Conservation (phyloP, 2,888 invertebrate species). For the Melieria picta region DNA sequence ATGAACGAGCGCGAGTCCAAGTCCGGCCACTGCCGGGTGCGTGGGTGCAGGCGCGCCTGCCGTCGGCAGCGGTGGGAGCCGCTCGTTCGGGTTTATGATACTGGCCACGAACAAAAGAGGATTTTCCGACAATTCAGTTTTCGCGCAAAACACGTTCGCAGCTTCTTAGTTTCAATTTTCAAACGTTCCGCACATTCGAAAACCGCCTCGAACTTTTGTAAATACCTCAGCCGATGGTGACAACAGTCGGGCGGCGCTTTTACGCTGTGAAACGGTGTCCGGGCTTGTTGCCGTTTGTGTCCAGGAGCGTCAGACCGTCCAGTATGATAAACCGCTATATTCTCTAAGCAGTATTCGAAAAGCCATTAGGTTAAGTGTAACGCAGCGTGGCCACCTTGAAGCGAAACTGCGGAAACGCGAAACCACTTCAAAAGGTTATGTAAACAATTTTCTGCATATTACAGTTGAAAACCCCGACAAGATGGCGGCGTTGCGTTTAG, state of each 20-base stretch:
- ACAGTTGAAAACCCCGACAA: not conserved
- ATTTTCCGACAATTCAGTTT: slow-evolving; percentile 13
- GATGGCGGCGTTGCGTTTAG: slow-evolving; percentile 22
- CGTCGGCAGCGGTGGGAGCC: slow-evolving; percentile 10
- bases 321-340: slow-evolving; percentile 66
- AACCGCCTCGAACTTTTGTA: slow-evolving; percentile 3
- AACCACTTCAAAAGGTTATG: not conserved
- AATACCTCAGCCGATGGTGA: slow-evolving; percentile 13
- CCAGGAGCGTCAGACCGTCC: slow-evolving; percentile 48
- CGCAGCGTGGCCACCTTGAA: slow-evolving; percentile 17
- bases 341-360: slow-evolving; percentile 69
- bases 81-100: slow-evolving; percentile 62
- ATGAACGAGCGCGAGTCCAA: slow-evolving; percentile 50
- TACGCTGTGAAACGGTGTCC: not conserved
- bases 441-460: not conserved
- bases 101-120: slow-evolving; percentile 50
- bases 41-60: not conserved
- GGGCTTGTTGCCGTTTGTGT: slow-evolving; percentile 9
- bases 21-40: not conserved
- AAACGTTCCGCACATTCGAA: slow-evolving; percentile 6
- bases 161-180: not conserved
- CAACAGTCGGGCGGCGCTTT: not conserved
- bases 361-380: slow-evolving; percentile 63
- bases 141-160: not conserved
- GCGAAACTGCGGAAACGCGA: too few species aligned